These are phyloP conservation scores for Drosophila pseudoananassae DNA, from an alignment of 1,140 invertebrate genomes.

Conservation along the genomic window DNA sequence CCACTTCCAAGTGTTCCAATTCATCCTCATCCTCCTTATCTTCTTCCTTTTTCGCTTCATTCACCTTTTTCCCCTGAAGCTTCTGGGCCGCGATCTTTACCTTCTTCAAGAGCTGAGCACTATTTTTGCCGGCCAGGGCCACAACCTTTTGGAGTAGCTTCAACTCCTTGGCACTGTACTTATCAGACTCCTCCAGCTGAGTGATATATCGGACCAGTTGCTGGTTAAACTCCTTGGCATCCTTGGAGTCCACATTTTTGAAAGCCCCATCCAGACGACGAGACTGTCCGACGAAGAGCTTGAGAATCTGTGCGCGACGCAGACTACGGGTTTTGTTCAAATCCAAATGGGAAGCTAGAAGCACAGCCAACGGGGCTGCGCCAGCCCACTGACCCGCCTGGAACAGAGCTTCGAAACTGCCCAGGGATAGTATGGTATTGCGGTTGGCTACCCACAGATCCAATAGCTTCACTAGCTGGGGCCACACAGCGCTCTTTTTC, in stretches of 20 bases:
- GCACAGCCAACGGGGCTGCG: constrained; percentile 7
- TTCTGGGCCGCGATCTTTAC: constrained; percentile 1
- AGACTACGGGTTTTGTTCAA: constrained; percentile 18
- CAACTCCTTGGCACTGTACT: constrained; percentile 20
- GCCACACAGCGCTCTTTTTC: constrained; percentile 25
- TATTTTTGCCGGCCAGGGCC: constrained; percentile 19
- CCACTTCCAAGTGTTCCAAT: neutral
- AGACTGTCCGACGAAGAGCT: constrained; percentile 28
- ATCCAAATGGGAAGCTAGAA: constrained; percentile 18
- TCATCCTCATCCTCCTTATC: neutral
- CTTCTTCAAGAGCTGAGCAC: constrained; percentile 10
- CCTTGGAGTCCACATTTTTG: constrained; percentile 11
- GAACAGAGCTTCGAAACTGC: constrained; percentile 48
- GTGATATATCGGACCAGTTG: constrained; percentile 17
- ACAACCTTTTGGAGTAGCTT: constrained; percentile 37
- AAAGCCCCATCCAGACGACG: constrained; percentile 16
- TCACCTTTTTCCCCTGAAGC: neutral
- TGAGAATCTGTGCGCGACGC: constrained; percentile 45
- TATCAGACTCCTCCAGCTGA: neutral
- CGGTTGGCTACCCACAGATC: constrained; percentile 31
- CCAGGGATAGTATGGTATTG: constrained; percentile 26
- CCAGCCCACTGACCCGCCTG: constrained; percentile 40
- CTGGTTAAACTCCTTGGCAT: constrained; percentile 25
- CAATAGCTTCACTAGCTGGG: constrained; percentile 20
- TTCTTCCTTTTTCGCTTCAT: neutral